These are phyloP conservation scores for Orycteropus afer DNA, from an alignment of 2,113 vertebrate genomes.

Conservation along the genomic window DNA sequence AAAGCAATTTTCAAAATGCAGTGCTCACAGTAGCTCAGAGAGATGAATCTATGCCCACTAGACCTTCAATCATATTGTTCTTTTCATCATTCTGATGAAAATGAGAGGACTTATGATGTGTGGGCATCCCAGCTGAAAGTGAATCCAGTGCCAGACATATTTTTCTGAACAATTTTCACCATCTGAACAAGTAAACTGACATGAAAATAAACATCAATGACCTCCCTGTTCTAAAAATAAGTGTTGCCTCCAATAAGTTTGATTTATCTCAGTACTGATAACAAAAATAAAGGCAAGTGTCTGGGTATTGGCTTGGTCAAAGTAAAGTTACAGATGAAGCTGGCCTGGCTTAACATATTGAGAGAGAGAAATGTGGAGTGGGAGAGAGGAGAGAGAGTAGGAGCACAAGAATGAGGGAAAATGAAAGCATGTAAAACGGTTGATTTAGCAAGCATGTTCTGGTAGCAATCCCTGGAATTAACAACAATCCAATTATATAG, in stretches of 20 bases:
- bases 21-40: constrained; percentile 1
- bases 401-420: neutral
- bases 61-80: constrained; percentile 64
- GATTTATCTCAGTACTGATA: constrained; percentile 61
- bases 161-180: constrained; percentile 41
- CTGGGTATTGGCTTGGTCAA: constrained; percentile 1
- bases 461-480: neutral
- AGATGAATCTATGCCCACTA: constrained; percentile 53
- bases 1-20: constrained; percentile 70
- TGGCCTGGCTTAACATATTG: neutral
- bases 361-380: neutral
- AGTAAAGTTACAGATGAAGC: neutral
- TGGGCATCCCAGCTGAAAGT: constrained; percentile 62
- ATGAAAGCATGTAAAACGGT: neutral
- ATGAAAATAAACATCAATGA: constrained; percentile 41
- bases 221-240: constrained; percentile 63
- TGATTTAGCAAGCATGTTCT: neutral
- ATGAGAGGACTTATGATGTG: neutral
- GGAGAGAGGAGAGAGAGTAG: neutral
- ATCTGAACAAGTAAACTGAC: constrained; percentile 35
- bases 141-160: constrained; percentile 39
- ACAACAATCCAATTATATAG: neutral
- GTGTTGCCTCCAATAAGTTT: neutral
- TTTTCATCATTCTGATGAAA: constrained; percentile 49
- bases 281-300: constrained; percentile 31